Conservation (phyloP, 2,113 vertebrate genomes). For the Proteles cristata region DNA sequence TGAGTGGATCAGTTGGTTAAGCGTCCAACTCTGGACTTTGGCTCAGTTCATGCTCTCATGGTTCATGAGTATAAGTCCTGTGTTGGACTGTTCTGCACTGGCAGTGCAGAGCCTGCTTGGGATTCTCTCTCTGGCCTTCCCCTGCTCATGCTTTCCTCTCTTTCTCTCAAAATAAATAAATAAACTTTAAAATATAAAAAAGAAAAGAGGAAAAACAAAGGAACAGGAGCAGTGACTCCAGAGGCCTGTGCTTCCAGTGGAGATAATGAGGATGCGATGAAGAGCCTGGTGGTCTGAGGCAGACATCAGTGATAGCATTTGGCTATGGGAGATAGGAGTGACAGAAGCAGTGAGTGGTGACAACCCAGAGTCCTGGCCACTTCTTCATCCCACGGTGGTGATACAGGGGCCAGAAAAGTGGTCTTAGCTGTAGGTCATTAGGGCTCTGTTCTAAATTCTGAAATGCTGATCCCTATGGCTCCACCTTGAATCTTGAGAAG, state of each 20-base stretch:
- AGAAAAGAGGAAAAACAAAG: background rate
- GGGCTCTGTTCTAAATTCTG: background rate
- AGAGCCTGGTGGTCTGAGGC: background rate
- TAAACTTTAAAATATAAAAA: too few species aligned
- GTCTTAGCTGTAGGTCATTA: background rate
- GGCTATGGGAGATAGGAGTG: background rate
- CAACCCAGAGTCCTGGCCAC: background rate
- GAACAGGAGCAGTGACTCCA: background rate
- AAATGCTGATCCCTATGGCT: background rate
- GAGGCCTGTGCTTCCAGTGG: background rate
- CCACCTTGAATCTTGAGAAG: background rate
- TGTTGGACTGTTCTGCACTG: too few species aligned
- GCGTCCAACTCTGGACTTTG: too few species aligned
- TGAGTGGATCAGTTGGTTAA: too few species aligned
- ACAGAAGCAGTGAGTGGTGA: background rate
- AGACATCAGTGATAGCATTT: background rate
- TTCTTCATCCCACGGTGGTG: background rate
- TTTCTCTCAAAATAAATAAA: too few species aligned
- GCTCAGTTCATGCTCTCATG: too few species aligned
- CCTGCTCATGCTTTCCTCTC: too few species aligned
- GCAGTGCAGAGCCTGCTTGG: too few species aligned
- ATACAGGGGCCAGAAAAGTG: background rate
- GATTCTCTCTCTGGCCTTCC: too few species aligned
- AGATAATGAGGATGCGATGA: background rate
- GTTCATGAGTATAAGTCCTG: too few species aligned